Evolutionary conservation across 2,113 vertebrate species (phyloP).

Genomic region (Pachycephala philippinensis): DNA sequence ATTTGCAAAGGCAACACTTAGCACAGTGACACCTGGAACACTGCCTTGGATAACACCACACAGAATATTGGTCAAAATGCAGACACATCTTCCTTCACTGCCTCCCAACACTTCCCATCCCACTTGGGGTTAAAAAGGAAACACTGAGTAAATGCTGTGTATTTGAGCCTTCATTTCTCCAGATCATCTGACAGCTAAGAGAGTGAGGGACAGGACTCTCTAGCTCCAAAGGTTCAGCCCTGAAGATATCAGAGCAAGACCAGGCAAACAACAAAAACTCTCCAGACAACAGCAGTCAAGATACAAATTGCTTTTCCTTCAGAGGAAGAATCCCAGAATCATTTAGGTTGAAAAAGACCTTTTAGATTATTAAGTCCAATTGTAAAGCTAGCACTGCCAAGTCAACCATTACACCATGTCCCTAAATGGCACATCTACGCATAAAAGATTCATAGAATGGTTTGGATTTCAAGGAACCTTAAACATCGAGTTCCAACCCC

Average conservation of each 20-base stretch:
- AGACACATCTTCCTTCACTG: not conserved
- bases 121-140: not conserved
- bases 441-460: accelerated
- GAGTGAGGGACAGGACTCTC: not conserved
- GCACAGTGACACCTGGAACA: not conserved
- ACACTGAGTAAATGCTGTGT: not conserved
- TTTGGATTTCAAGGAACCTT: not conserved
- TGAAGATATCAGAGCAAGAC: not conserved
- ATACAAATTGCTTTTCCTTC: not conserved
- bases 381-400: not conserved
- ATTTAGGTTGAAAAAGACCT: not conserved
- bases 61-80: not conserved
- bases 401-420: not conserved
- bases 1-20: not conserved
- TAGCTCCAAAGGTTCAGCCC: not conserved
- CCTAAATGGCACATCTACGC: not conserved
- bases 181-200: not conserved
- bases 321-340: not conserved
- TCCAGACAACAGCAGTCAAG: not conserved
- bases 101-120: not conserved
- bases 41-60: not conserved
- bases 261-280: not conserved
- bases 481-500: not conserved
- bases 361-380: not conserved
- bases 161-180: not conserved